Base-by-base conservation (phyloP, 2,888 invertebrate species). In the Agrotis segetum region DNA sequence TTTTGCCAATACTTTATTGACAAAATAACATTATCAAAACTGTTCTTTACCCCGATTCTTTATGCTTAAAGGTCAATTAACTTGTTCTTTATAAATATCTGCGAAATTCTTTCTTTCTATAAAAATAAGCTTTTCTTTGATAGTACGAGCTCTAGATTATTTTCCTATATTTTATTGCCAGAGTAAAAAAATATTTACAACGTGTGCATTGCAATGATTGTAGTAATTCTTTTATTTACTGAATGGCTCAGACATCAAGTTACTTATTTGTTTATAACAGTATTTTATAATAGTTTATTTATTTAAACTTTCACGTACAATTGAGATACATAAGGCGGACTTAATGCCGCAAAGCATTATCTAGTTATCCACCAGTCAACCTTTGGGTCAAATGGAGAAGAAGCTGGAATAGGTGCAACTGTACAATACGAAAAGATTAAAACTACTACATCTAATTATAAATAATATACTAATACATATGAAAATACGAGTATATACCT, bases 141-240 rank as follows among this genome's bases (percentile, higher is more conserved):
- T 58, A 64, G 13, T 52, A 21, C 1, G n/a, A 19, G 11, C 50
- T 50, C 24, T 24, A 46, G 17, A 24, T 47, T 3, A 5, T 58
- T 80, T 63, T 53, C 50, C 46, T 44, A 40, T 47, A 55, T 47
- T 21, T 53, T 44, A 63, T 80, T 56, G 16, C 24, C 3, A 58
- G 56, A 17, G 19, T 58, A 24, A 49, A 55, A 44, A 66, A 40
- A 46, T 40, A 71, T 60, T 64, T 64, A 75, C 19, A 34, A 53
- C 21, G 47, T 71, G 3, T 77, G 14, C n/a, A 21, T 7, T 59
- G 34, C 52, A 14, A 17, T 52, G 60, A 67, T 72, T 76, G 46
- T 47, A 14, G n/a, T 52, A 56, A 67, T 72, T 76, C 40, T 47
- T 59, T 66, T 56, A 56, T 78, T 66, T 58, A 50, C 6, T 3